Evolutionary conservation across 37 sponge, comb jelly and placozoan species (phyloP).

Genomic region (Halisarca cf. caerulea): DNA sequence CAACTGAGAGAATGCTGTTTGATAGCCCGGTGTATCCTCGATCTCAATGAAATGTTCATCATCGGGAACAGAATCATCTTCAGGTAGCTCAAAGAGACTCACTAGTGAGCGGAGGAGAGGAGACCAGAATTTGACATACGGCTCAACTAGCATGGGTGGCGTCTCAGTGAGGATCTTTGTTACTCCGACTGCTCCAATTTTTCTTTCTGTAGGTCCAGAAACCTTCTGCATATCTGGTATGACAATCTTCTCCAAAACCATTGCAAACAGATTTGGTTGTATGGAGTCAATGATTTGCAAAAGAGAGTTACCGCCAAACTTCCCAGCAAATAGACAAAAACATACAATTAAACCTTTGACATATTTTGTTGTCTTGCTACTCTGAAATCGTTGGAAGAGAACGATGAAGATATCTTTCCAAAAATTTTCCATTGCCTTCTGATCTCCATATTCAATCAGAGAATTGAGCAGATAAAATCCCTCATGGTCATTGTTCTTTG

Average conservation of each 20-base stretch:
- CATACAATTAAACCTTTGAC: conserved; percentile 92
- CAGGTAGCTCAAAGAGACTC: conserved; percentile 87
- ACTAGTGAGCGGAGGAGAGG: conserved; percentile 82
- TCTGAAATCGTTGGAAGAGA: conserved; percentile 92
- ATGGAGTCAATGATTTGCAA: conserved; percentile 83
- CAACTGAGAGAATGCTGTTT: conserved; percentile 89
- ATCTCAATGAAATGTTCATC: conserved; percentile 97
- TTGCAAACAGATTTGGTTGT: conserved; percentile 91
- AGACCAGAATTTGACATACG: conserved; percentile 74
- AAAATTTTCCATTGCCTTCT: conserved; percentile 41
- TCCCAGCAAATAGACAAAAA: conserved; percentile 86
- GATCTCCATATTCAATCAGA: conserved; percentile 75
- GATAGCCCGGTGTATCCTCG: conserved; percentile 98
- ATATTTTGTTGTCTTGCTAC: conserved; percentile 92
- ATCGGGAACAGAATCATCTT: conserved; percentile 76
- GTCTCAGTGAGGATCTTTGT: conserved; percentile 94
- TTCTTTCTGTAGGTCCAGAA: conserved; percentile 82
- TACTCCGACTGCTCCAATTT: conserved; percentile 94
- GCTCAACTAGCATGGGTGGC: conserved; percentile 80
- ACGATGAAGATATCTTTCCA: conserved; percentile 83
- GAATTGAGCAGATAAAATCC: conserved; percentile 92
- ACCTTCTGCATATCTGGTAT: conserved; percentile 94
- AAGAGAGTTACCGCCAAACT: conserved; percentile 81
- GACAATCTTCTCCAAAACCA: conserved; percentile 93
- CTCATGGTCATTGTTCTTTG: conserved; percentile 93